Base-by-base conservation (phyloP, 2,888 invertebrate genomes). In the Pyrochroa serraticornis region DNA sequence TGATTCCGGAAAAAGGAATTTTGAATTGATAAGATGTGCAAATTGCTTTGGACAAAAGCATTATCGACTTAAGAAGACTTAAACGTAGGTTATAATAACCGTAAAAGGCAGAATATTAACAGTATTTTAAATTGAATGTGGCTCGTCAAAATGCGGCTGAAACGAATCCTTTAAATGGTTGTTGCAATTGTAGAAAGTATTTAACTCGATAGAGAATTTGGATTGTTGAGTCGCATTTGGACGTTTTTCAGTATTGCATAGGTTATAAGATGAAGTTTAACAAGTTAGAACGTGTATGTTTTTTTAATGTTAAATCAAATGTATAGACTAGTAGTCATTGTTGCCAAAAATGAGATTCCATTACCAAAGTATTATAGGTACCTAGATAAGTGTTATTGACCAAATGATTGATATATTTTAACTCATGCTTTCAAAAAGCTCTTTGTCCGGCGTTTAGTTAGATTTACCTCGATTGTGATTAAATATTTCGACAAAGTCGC, bases 61-160 rank as follows among this genome's bases (percentile, higher is more conserved):
- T 64, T 60, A 57, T 64, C 53, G 58, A 58, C 39, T 51, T 31
- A 52, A 58, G 54, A 54, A 59, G 59, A 59, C 58, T 65, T 58
- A 64, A 49, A 62, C 62, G 77, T 76, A 77, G 77, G 76, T 77
- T 76, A 76, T 76, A 77, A 71, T 77, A 77, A 76, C 77, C 77
- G 39, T 58, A 66, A 70, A 64, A 58, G 77, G 76, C 77, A 77
- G 76, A 77, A 77, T 67, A 67, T 53, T 62, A 62, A 59, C 66
- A 66, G 68, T 70, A 68, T 66, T 68, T 53, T 46, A 60, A 62
- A 48, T 13, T 48, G 33, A n/a, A n/a, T 47, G 52, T 58, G 52
- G 46, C 47, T 58, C 45, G 50, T 50, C 51, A 43, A 46, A 53
- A 53, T 53, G 53, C 46, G 30, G 41, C 53, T 9, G 39, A 43